Conservation (phyloP, 2,888 invertebrate genomes). For the Ennomos erosarius region DNA sequence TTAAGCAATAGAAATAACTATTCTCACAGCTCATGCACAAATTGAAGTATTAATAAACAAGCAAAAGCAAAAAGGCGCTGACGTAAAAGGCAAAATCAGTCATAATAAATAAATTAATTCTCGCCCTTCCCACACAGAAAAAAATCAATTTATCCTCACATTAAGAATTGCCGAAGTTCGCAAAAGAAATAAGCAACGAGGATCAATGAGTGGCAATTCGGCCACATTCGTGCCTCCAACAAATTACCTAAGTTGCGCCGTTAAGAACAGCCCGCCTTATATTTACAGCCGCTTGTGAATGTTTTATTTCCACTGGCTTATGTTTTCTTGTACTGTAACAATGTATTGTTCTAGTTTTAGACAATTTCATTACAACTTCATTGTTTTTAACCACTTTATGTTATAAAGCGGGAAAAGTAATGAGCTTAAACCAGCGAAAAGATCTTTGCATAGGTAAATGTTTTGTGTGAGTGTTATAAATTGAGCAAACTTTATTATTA, state of each 20-base stretch:
- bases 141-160: conserved; percentile 20
- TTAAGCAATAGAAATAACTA: too few species aligned
- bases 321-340: conserved; percentile 22
- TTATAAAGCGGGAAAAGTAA: background rate
- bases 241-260: conserved; percentile 43
- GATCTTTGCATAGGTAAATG: too few species aligned
- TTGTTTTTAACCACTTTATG: conserved; percentile 12
- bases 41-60: too few species aligned
- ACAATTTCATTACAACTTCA: conserved; percentile 27
- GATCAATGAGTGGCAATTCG: conserved; percentile 38
- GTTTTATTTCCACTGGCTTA: conserved; percentile 38
- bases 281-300: conserved; percentile 43
- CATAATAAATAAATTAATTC: too few species aligned
- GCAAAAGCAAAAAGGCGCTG: too few species aligned
- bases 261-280: conserved; percentile 40
- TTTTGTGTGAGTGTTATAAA: too few species aligned
- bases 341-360: conserved; percentile 17
- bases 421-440: too few species aligned
- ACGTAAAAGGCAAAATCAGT: too few species aligned
- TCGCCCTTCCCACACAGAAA: background rate
- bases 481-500: too few species aligned
- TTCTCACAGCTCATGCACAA: too few species aligned
- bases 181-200: conserved; percentile 31
- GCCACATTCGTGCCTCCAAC: conserved; percentile 41
- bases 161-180: conserved; percentile 30